phyloP scores from a whole-genome alignment of 1,140 invertebrate species.

The Drosophila elegans region DNA sequence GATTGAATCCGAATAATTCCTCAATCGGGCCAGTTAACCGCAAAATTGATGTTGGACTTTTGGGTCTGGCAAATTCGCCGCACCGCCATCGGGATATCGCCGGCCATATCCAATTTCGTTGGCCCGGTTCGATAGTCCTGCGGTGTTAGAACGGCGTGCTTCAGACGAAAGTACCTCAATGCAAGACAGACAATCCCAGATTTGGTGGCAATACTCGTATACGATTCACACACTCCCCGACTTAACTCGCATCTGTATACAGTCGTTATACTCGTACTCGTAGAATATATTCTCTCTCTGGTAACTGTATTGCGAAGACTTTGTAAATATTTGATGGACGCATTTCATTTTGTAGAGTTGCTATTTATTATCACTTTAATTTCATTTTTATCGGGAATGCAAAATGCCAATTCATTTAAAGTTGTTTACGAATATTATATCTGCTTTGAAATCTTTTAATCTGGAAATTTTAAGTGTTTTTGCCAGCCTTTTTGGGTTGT shows the following conservation, averaged over 20 bases:
- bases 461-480: too few species aligned
- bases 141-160: constrained; percentile 77
- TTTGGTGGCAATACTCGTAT: constrained; percentile 58
- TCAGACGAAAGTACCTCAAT: constrained; percentile 83
- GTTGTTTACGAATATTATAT: neutral
- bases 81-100: constrained; percentile 57
- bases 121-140: constrained; percentile 38
- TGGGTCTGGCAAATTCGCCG: constrained; percentile 76
- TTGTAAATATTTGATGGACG: constrained; percentile 64
- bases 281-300: constrained; percentile 36
- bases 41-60: constrained; percentile 85
- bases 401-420: constrained; percentile 20
- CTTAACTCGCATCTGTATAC: constrained; percentile 40
- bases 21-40: constrained; percentile 56
- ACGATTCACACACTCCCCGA: constrained; percentile 40
- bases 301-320: constrained; percentile 34
- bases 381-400: constrained; percentile 27
- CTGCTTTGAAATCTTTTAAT: too few species aligned
- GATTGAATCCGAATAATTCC: constrained; percentile 9
- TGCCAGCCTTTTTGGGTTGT: too few species aligned
- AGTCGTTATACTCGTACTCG: constrained; percentile 41
- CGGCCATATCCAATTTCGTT: constrained; percentile 43
- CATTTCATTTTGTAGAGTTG: constrained; percentile 52
- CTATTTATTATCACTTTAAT: constrained; percentile 20
- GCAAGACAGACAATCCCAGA: constrained; percentile 66